A percentile compares a stretch with the other conserved stretches of the same genome.
Evolutionary conservation across 2,888 invertebrate genomes (phyloP).

Genomic region (Eupithecia dodoneata): DNA sequence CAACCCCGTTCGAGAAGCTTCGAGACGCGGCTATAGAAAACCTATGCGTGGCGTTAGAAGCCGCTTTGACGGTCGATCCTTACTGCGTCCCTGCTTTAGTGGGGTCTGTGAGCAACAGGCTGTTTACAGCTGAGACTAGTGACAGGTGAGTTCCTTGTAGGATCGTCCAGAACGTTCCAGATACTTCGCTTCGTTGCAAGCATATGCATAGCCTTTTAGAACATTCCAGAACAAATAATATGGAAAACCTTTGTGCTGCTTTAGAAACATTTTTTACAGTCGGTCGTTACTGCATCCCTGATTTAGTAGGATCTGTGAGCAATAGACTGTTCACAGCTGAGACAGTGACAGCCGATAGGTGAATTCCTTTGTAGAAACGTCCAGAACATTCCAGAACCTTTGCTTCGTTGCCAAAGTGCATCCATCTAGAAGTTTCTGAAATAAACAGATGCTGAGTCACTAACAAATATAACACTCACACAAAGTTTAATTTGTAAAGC

Average conservation of each 20-base stretch:
- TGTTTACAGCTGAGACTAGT: constrained; percentile 96
- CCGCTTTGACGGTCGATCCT: constrained; percentile 94
- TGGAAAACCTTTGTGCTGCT: not conserved
- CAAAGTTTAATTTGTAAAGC: too few species aligned
- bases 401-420: not conserved
- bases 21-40: constrained; percentile 98
- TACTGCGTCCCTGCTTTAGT: constrained; percentile 98
- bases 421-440: too few species aligned
- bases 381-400: not conserved
- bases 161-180: not conserved
- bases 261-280: not conserved
- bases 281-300: not conserved
- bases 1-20: constrained; percentile 93
- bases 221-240: not conserved
- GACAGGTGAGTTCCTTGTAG: constrained; percentile 85
- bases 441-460: too few species aligned
- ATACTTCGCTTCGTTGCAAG: not conserved
- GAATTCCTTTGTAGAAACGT: not conserved
- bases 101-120: constrained; percentile 96
- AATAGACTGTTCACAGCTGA: constrained; percentile 3
- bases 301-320: not conserved
- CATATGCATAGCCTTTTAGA: too few species aligned
- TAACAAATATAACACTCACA: too few species aligned
- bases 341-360: not conserved
- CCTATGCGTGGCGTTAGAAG: constrained; percentile 95